phyloP scores from a whole-genome alignment of 2,888 invertebrate genomes.

The Spicauda simplicius region DNA sequence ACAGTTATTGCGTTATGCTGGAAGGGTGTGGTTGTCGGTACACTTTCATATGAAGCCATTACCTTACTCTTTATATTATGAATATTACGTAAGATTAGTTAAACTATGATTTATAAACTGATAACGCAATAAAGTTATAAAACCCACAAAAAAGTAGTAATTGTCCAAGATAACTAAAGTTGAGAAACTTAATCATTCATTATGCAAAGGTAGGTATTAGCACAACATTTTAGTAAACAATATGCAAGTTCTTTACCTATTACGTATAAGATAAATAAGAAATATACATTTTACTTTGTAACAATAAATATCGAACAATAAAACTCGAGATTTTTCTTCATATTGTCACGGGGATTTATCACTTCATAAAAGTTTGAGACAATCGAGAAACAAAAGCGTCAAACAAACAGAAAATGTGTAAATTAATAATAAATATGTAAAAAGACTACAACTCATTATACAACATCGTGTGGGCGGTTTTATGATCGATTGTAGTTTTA shows the following conservation, averaged over 20 bases:
- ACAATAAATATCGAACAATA: constrained; percentile 3
- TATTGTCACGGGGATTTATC: constrained; percentile 26
- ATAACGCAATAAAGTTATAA: too few relatives aligned
- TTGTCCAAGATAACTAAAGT: neutral
- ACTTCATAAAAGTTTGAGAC: constrained; percentile 30
- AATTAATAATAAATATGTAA: constrained; percentile 34
- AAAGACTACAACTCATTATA: constrained; percentile 16
- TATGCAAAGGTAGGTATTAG: neutral
- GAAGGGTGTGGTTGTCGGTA: too few relatives aligned
- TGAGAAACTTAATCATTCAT: neutral
- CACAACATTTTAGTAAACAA: neutral
- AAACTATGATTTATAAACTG: too few relatives aligned
- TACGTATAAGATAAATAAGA: neutral
- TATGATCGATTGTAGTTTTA: constrained; percentile 37
- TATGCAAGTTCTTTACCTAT: neutral
- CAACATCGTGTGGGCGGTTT: constrained; percentile 28
- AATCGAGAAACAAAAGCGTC: constrained; percentile 12
- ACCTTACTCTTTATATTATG: too few relatives aligned
- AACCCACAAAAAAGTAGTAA: too few relatives aligned
- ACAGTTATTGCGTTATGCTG: too few relatives aligned
- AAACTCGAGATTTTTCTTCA: neutral
- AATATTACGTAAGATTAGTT: too few relatives aligned
- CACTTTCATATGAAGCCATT: too few relatives aligned
- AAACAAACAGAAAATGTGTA: constrained; percentile 24
- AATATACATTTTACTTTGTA: neutral